Percentiles rank a stretch among this genome's conserved stretches.
Evolutionary conservation across 2,888 invertebrate species (phyloP).

Genomic region (Dicyrtomina minuta): DNA sequence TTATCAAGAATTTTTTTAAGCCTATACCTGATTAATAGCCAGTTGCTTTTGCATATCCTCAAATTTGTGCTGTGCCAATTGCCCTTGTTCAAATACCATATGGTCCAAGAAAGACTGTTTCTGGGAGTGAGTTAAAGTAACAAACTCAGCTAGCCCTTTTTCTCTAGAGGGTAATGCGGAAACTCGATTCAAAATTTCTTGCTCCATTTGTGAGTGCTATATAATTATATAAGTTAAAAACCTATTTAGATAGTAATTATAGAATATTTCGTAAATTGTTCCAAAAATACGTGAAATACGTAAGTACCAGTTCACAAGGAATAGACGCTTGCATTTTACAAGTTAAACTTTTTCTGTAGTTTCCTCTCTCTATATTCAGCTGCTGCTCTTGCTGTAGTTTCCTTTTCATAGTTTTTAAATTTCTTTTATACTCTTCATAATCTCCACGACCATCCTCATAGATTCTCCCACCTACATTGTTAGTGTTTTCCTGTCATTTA

Average conservation of each 20-base stretch:
- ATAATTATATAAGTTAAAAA: too few species aligned
- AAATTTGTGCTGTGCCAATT: background rate
- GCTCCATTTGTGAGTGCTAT: background rate
- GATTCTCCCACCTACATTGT: background rate
- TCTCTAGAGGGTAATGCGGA: background rate
- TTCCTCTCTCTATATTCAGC: background rate
- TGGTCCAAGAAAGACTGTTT: slow-evolving; percentile 21
- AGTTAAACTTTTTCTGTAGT: background rate
- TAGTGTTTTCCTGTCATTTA: background rate
- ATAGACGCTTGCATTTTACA: background rate
- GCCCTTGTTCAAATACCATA: slow-evolving; percentile 14
- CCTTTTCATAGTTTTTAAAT: background rate
- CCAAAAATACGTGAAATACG: too few species aligned
- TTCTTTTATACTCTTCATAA: background rate
- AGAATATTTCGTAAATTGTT: too few species aligned
- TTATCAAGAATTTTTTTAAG: too few species aligned
- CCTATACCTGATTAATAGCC: background rate
- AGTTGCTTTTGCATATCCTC: background rate
- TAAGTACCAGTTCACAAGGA: slow-evolving; percentile 6
- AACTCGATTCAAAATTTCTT: background rate
- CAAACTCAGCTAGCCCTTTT: slow-evolving; percentile 16
- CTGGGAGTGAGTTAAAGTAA: background rate
- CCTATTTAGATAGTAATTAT: too few species aligned
- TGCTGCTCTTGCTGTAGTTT: background rate
- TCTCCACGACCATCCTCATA: slow-evolving; percentile 19